phyloP scores from a whole-genome alignment of 1,140 invertebrate genomes.

The Bombus superbus region DNA sequence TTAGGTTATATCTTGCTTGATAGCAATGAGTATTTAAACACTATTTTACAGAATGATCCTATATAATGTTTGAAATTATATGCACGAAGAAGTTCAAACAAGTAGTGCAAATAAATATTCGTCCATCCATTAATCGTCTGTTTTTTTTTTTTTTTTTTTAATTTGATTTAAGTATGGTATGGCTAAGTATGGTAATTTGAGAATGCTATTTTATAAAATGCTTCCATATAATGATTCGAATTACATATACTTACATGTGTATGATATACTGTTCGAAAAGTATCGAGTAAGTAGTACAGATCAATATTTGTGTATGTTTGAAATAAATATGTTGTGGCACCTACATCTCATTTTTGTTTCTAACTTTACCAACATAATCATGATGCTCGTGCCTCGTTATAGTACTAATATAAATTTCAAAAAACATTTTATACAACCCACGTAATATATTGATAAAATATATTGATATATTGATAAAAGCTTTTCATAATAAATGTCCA shows the following conservation, averaged over 20 bases:
- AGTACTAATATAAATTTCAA: too few relatives aligned
- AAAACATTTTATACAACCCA: too few relatives aligned
- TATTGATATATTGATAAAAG: too few relatives aligned
- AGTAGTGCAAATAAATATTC: background rate
- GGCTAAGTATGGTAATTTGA: background rate
- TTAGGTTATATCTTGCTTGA: background rate
- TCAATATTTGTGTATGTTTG: background rate
- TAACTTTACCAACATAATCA: too few relatives aligned
- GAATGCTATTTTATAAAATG: background rate
- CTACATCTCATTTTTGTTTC: too few relatives aligned
- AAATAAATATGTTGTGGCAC: too few relatives aligned
- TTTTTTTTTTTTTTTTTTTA: background rate
- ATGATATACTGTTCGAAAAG: background rate
- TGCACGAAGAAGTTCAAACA: background rate
- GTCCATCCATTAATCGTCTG: too few relatives aligned
- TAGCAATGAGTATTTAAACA: too few relatives aligned
- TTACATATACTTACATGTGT: background rate
- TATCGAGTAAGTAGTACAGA: background rate
- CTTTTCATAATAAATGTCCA: too few relatives aligned
- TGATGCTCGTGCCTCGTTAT: too few relatives aligned
- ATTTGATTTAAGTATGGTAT: background rate
- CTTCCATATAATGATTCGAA: background rate
- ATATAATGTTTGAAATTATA: background rate
- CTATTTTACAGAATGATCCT: background rate
- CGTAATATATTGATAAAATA: too few relatives aligned